Conservation (phyloP, 2,888 invertebrate species). For the Drosophila barbarae region DNA sequence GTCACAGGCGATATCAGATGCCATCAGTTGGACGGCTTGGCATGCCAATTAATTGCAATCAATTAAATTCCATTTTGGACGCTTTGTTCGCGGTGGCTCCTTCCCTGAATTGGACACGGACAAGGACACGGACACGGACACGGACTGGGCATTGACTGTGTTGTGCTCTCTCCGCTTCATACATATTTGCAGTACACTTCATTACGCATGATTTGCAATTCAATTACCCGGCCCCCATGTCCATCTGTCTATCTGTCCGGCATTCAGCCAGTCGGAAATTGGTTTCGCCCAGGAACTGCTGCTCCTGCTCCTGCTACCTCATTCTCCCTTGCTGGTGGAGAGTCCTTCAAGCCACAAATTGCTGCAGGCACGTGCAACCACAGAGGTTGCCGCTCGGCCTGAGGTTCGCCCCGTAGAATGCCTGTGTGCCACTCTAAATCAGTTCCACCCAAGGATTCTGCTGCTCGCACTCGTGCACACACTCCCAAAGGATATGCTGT, state of each 20-base stretch:
- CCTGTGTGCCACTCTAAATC: slow-evolving; percentile 4
- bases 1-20: background rate
- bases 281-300: slow-evolving; percentile 20
- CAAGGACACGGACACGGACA: background rate
- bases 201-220: slow-evolving; percentile 71
- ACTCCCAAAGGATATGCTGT: too few species aligned
- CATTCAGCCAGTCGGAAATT: slow-evolving; percentile 36
- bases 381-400: slow-evolving; percentile 11
- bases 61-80: slow-evolving; percentile 56
- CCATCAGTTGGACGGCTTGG: slow-evolving; percentile 10
- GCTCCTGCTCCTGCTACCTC: background rate
- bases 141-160: background rate
- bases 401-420: slow-evolving; percentile 3
- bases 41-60: slow-evolving; percentile 68
- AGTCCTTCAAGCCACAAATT: slow-evolving; percentile 28
- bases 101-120: background rate
- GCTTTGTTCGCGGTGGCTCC: slow-evolving; percentile 23
- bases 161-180: slow-evolving; percentile 34
- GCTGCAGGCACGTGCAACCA: slow-evolving; percentile 35
- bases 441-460: background rate
- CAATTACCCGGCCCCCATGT: slow-evolving; percentile 57
- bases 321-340: background rate
- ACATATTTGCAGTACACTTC: slow-evolving; percentile 62
- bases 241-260: slow-evolving; percentile 16
- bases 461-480: background rate